Percentiles rank a stretch among this genome's conserved stretches.
Evolutionary conservation across 2,797 vertebrate species (phyloP).

Genomic region (Cryptoprocta ferox): DNA sequence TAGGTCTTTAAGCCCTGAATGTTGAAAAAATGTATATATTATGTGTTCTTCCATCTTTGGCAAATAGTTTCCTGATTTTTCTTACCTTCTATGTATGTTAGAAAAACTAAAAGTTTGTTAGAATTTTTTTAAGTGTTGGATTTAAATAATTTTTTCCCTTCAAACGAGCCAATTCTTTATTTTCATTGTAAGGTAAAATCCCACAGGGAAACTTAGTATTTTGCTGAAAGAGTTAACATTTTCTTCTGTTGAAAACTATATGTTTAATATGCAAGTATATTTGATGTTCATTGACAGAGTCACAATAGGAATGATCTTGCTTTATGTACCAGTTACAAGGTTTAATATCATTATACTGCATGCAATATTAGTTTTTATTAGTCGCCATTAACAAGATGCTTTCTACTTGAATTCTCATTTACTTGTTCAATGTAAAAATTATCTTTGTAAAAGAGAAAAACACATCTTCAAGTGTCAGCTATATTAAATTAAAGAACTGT

Average conservation of each 20-base stretch:
- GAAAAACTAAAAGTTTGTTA: neutral
- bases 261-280: conserved; percentile 84
- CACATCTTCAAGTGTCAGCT: conserved; percentile 92
- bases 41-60: neutral
- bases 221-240: conserved; percentile 79
- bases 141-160: neutral
- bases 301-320: conserved; percentile 88
- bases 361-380: conserved; percentile 92
- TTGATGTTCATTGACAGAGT: conserved; percentile 86
- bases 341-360: conserved; percentile 91
- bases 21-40: neutral
- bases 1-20: neutral
- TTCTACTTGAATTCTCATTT: conserved; percentile 90
- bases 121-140: neutral
- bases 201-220: neutral
- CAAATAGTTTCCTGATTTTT: conserved; percentile 26
- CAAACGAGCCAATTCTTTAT: neutral
- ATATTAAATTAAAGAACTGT: conserved; percentile 97
- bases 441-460: conserved; percentile 88
- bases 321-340: conserved; percentile 90
- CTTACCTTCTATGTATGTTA: conserved; percentile 20
- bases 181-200: conserved; percentile 47
- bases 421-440: conserved; percentile 87
- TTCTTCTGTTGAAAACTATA: conserved; percentile 69
- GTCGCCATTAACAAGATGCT: conserved; percentile 90